Base-by-base conservation (phyloP, 2,113 vertebrate genomes). In the Cnemophilus loriae region DNA sequence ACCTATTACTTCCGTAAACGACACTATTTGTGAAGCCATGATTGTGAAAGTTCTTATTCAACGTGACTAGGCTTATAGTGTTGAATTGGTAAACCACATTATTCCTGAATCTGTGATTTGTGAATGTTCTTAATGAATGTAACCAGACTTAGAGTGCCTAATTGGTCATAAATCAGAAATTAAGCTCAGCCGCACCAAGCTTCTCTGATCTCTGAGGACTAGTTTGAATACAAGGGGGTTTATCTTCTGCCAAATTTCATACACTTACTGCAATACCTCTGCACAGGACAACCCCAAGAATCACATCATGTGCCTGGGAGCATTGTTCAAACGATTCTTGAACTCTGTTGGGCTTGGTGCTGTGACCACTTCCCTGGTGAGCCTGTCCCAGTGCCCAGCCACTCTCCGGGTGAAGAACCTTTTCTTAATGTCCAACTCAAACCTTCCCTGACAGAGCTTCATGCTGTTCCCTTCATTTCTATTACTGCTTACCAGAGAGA, bases 11-110 rank as follows among this genome's bases (percentile, higher is more conserved):
- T 69, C 70, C 32, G 63, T 42, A 63, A 76, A 69, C 12, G 21
- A 47, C n/a, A 35, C 26, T 42, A 19, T 69, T 61, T 41, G 49
- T 19, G 8, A 69, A 19, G 49, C 35, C 32, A 41, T 27, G 32
- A 69, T 10, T 26, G 49, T 23, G 10, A 7, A 67, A 90, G 32
- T 23, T 49, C 63, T 61, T 47, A 35, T 6, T 69, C 70, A 69
- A 37, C 0, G 0, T 16, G 26, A n/a, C n/a, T n/a, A n/a, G 52
- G 20, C 35, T 57, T 57, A 41, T 0, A 24, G 42, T 26, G 26
- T 76, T 49, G 20, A 67, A 75, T 42, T 67, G 35, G 16, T 67
- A 57, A 85, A 35, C 42, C 6, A 21, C 30, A 30, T 49, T 57
- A 76, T 67, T 75, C 44, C 63, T 57, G 30, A 67, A 26, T 42